These are phyloP conservation scores for Loriculus beryllinus DNA, from an alignment of 2,797 vertebrate genomes.

Conservation along the genomic window DNA sequence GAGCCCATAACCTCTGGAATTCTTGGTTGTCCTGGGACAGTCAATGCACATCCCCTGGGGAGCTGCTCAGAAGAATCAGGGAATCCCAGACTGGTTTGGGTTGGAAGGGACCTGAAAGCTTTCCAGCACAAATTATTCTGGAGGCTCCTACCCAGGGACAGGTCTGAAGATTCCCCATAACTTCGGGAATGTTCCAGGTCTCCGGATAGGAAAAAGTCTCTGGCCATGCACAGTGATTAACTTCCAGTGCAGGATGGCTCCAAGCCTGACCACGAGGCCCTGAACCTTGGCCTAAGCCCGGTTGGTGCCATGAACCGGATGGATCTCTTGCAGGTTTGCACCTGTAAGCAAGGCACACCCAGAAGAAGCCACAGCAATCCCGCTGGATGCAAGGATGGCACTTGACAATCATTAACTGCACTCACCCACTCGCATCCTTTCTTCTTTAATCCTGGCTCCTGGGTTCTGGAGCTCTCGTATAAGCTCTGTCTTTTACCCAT, in stretches of 20 bases:
- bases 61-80: not conserved
- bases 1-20: not conserved
- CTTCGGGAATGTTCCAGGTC: not conserved
- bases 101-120: not conserved
- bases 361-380: not conserved
- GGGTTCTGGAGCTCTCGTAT: too few relatives aligned
- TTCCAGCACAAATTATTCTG: not conserved
- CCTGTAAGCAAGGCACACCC: fast-evolving
- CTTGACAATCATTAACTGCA: slow-evolving; percentile 22
- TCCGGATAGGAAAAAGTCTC: not conserved
- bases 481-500: slow-evolving; percentile 51
- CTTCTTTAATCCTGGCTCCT: slow-evolving; percentile 56
- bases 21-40: not conserved
- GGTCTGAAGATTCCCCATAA: fast-evolving
- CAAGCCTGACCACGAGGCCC: not conserved
- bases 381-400: not conserved
- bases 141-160: not conserved
- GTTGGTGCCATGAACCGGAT: fast-evolving
- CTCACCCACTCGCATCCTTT: slow-evolving; percentile 35
- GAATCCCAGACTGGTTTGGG: not conserved
- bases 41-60: not conserved
- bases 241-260: not conserved
- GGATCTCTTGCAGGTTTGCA: not conserved
- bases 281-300: not conserved
- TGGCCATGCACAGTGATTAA: not conserved